Evolutionary conservation across 2,113 vertebrate species (phyloP), one percentile per base, ranked within the genome.

Genomic region (Calypte anna): DNA sequence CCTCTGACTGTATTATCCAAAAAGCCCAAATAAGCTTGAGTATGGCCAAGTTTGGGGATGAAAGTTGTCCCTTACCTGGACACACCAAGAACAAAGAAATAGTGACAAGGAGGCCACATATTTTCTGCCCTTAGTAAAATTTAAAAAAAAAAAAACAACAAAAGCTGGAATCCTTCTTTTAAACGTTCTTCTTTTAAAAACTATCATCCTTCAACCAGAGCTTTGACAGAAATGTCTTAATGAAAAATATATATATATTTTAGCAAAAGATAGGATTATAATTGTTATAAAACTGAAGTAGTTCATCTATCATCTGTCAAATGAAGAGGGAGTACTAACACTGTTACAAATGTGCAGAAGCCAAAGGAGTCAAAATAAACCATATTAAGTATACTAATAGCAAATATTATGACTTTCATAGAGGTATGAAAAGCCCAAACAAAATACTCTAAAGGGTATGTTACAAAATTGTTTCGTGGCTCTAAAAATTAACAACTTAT

Each of bases 351-450:
- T 27, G 21, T 84, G 57, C 54, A 90, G 36, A 88, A 92, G 43
- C 28, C 22, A 63, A 83, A 59, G 38, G 12, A 90, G 53, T 9
- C 73, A 94, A 92, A 95, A 91, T 43, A 88, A 93, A 93, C 57
- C 73, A 89, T 66, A 88, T 57, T 3, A 93, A 75, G 44, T 72
- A 79, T 78, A 89, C 93, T 91, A 79, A 87, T 43, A 61, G 58
- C 44, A 84, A 92, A 94, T 89, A 95, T 80, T 96, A 66, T 67
- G 54, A 82, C 58, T 89, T 88, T 23, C 2, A 3, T 10, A 73
- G 44, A 91, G 63, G 44, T 17, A 91, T 0, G 3, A 88, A 92
- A 89, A 18, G 4, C 33, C 36, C n/a, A 91, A 91, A 74, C 23
- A 88, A 94, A 93, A 89, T 72, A 46, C 33, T 68, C 51, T 70